Base-by-base conservation (phyloP, 2,888 invertebrate species). In the Acanthosoma haemorrhoidale region DNA sequence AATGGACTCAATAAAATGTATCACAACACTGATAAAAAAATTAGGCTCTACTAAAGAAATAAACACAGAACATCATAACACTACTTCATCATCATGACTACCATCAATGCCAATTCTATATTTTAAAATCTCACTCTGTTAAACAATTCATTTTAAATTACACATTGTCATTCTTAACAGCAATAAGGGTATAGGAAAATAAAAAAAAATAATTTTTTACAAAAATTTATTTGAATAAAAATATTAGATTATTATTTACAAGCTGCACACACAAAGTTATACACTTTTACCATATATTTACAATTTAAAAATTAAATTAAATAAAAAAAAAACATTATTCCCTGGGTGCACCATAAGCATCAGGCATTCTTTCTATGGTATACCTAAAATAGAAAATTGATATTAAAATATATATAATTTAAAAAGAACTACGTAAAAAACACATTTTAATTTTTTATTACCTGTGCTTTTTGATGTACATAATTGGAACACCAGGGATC, bases 401-500 rank as follows among this genome's bases (percentile, higher is more conserved):
- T 11, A 34, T 13, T 32, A 2, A 15, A 18, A 39, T 29, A 31
- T 15, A 69, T 63, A 43, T 58, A 38, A 34, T 51, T 15, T 31
- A 29, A 16, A 34, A 16, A 13, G 21, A 63, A 51, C 63, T 13
- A 34, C 15, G 13, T 2, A 4, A 43, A 34, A 59, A 39, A 59
- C 8, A 69, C n/a, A 38, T 15, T 31, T 2, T 13, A 3, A n/a
- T 64, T 29, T 59, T 11, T 29, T 18, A 39, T 66, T 77, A 81
- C 78, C 89, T 89, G 80, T 95, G 94, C 76, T 94, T 89, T 0
- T 92, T 87, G 57, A 99, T 91, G 83, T 90, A 97, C 97, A 99
- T 96, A 73, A 99, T 96, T 0, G 99, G 99, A 3, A 99, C 97
- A 59, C 99, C 99, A 0, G 98, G 96, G 76, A 99, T 93, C 83